Evolutionary conservation across 2,888 invertebrate genomes (phyloP).

Genomic region (Mayetiola destructor): DNA sequence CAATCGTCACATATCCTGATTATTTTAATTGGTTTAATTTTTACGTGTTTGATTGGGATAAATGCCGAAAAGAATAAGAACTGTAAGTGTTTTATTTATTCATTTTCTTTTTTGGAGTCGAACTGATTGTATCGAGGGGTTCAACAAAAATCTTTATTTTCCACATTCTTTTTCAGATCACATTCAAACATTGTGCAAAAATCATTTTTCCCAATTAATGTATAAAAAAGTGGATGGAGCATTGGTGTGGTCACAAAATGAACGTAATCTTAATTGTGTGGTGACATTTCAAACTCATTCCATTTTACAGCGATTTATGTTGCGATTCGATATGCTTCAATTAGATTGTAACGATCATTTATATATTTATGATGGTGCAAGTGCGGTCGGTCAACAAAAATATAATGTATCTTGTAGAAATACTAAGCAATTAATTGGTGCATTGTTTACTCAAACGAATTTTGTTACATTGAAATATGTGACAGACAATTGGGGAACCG

Average conservation of each 20-base stretch:
- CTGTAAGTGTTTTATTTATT: slow-evolving; percentile 27
- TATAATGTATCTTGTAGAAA: slow-evolving; percentile 82
- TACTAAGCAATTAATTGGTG: slow-evolving; percentile 75
- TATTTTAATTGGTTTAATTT: background rate
- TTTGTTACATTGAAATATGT: slow-evolving; percentile 88
- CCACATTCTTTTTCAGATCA: slow-evolving; percentile 50
- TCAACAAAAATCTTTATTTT: slow-evolving; percentile 13
- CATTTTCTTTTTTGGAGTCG: background rate
- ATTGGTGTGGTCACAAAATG: slow-evolving; percentile 77
- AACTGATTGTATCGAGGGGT: no score
- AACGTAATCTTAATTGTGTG: slow-evolving; percentile 79
- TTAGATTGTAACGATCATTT: slow-evolving; percentile 90
- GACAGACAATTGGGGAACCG: slow-evolving; percentile 85
- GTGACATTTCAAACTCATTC: slow-evolving; percentile 91
- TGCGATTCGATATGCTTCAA: slow-evolving; percentile 80
- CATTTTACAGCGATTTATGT: slow-evolving; percentile 85
- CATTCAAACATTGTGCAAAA: slow-evolving; percentile 80
- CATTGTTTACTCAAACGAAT: slow-evolving; percentile 82
- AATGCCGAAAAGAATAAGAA: slow-evolving; percentile 35
- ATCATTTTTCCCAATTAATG: slow-evolving; percentile 73
- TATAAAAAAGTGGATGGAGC: slow-evolving; percentile 87
- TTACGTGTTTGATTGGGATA: slow-evolving; percentile 25
- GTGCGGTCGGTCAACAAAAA: slow-evolving; percentile 78
- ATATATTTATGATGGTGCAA: slow-evolving; percentile 83
- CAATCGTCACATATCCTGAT: background rate